A percentile compares a stretch with the other conserved stretches of the same genome.
Evolutionary conservation across 2,888 invertebrate species (phyloP).

Genomic region (Acleris emargana): DNA sequence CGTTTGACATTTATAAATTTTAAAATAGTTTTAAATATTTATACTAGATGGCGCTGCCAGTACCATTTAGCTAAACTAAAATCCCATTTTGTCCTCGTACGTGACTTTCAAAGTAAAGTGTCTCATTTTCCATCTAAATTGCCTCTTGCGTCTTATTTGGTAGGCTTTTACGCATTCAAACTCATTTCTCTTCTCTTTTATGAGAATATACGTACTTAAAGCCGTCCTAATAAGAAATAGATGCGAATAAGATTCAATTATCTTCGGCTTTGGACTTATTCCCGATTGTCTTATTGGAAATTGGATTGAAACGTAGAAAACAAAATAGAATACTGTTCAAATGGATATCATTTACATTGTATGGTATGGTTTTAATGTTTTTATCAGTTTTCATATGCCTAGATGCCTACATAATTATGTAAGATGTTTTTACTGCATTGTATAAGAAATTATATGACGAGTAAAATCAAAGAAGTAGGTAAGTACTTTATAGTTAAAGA

Average conservation of each 20-base stretch:
- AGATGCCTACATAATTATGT: too few species aligned
- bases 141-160: conserved; percentile 74
- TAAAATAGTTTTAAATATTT: background rate
- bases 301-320: conserved; percentile 14
- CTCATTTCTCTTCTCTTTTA: conserved; percentile 69
- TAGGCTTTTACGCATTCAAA: conserved; percentile 69
- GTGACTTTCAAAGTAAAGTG: conserved; percentile 75
- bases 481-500: too few species aligned
- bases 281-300: conserved; percentile 48
- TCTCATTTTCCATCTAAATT: conserved; percentile 76
- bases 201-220: conserved; percentile 67
- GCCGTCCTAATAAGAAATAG: conserved; percentile 60
- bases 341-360: background rate
- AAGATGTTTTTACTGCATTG: too few species aligned
- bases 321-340: background rate
- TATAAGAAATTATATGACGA: too few species aligned
- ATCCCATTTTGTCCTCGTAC: conserved; percentile 49
- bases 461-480: too few species aligned
- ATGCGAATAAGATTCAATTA: conserved; percentile 38
- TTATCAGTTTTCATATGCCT: background rate
- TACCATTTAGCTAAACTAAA: conserved; percentile 39
- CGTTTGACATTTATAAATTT: background rate
- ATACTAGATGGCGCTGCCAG: conserved; percentile 61
- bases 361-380: conserved; percentile 4
- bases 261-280: conserved; percentile 47